Evolutionary conservation across 2,797 vertebrate species (phyloP).

Genomic region (Molossus molossus): DNA sequence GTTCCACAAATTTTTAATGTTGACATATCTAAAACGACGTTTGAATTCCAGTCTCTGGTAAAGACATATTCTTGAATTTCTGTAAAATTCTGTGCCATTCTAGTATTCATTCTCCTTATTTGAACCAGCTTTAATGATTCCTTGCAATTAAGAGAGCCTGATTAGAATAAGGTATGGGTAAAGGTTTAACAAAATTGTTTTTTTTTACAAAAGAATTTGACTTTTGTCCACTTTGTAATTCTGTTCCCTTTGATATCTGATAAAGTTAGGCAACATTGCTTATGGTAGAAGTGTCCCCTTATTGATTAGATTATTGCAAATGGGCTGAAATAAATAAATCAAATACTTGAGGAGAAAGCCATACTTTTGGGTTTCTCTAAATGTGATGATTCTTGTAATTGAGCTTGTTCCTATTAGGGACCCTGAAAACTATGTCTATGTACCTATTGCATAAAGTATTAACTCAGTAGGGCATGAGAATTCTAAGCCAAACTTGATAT

Average conservation of each 20-base stretch:
- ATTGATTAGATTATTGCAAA: background rate
- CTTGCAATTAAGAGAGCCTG: background rate
- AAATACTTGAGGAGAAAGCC: background rate
- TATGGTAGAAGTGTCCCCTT: constrained; percentile 1
- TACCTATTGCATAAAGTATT: background rate
- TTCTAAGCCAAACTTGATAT: background rate
- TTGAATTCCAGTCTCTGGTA: background rate
- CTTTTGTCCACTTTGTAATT: background rate
- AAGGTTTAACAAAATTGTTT: background rate
- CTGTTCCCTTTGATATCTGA: background rate
- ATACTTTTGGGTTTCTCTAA: background rate
- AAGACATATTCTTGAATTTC: background rate
- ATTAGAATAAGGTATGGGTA: background rate
- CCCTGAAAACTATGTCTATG: background rate
- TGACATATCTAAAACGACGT: background rate
- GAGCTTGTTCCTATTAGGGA: background rate
- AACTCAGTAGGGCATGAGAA: background rate
- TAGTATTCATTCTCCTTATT: background rate
- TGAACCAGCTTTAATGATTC: background rate
- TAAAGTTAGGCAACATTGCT: background rate
- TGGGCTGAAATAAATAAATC: background rate
- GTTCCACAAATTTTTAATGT: background rate
- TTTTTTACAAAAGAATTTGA: background rate
- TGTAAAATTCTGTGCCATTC: background rate
- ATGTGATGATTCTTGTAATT: background rate